Evolutionary conservation across 2,797 vertebrate species (phyloP), one percentile per base, ranked within the genome.

Genomic region (Valencia hispanica): DNA sequence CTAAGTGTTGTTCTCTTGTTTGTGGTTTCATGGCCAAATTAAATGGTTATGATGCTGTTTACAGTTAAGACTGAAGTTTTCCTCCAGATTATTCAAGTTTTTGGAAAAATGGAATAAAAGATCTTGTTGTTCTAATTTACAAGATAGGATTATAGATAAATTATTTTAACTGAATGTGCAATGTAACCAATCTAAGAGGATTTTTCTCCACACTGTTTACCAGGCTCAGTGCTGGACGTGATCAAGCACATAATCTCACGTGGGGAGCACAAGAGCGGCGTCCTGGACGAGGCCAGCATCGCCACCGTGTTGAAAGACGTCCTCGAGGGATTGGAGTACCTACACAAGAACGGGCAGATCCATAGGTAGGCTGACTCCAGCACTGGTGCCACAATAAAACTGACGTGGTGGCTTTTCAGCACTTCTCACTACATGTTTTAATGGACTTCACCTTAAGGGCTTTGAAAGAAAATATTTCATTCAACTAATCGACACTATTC

Each of bases 271-370:
- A 99, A 96, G 94, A 96, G 91, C 0, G 98, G 98, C 41, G 98
- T 99, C 84, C 94, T 99, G 85, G 98, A 99, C 73, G 97, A 99
- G 79, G 76, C 97, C 6, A 96, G 96, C 87, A 99, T 99, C 90
- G 98, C 98, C 84, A 99, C 97, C 0, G 96, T 99, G 84, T 93
- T 99, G 74, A 98, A 95, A 87, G 98, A 99, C 53, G 98, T 99
- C 74, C 93, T 99, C 22, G 97, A 99, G 65, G 98, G 97, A 0
- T 87, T 99, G 84, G 98, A 99, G 83, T 99, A 99, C 80, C 93
- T 99, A 30, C 98, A 99, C 92, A 98, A 97, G 94, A 99, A 99
- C 0, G 98, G 98, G 48, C 98, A 99, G 94, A 98, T 99, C 84
- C 98, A 99, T 94, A 97, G 98, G 98, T 99, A 94, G 7, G 18